Base-by-base conservation (phyloP, 2,888 invertebrate species). In the Frankliniella intonsa region DNA sequence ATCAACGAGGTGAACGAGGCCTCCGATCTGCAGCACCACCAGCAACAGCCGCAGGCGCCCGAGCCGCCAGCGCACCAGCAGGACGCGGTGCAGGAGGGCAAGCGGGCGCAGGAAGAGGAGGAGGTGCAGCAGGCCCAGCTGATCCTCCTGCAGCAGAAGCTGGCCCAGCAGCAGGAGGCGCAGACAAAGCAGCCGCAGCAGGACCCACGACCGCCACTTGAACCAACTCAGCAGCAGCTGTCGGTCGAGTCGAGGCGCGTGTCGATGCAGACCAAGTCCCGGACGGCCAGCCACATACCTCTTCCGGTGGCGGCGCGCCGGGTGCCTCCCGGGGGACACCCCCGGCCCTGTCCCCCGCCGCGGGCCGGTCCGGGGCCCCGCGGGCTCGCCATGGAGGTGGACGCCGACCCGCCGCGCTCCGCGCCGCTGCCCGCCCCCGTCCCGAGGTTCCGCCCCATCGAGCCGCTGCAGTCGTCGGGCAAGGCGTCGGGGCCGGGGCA, bases 401-500 rank as follows among this genome's bases (percentile, higher is more conserved):
- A 76, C 69, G 9, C 69, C 10, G 69, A 76, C 0, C 80, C 86
- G 27, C 86, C 84, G 50, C 84, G 85, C 38, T 82, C 82, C 81
- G 85, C 87, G 85, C 87, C 86, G 82, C 84, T 38, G 84, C 84
- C 81, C 84, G 80, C 85, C 88, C 80, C 83, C 87, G 83, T 86
- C 90, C 81, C 86, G 88, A 76, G 84, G 87, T 81, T 84, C 85
- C 25, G 84, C 87, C 50, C 84, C 88, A 81, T 65, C 82, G 80
- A n/a, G 25, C 80, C 38, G n/a, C 51, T 50, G 49, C 51, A 27
- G 50, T 50, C 50, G 19, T 38, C 82, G 10, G 50, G 38, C 50
- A 14, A 12, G 55, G 25, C 49, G 22, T 8, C 14, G 3, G 51
- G 14, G 55, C 55, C 51, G 22, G 22, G n/a, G 55, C 22, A 51